A percentile compares a stretch with the other conserved stretches of the same genome.
These are phyloP conservation scores for Omphaloscelis lunosa DNA, from an alignment of 2,888 invertebrate genomes.

Conservation along the genomic window DNA sequence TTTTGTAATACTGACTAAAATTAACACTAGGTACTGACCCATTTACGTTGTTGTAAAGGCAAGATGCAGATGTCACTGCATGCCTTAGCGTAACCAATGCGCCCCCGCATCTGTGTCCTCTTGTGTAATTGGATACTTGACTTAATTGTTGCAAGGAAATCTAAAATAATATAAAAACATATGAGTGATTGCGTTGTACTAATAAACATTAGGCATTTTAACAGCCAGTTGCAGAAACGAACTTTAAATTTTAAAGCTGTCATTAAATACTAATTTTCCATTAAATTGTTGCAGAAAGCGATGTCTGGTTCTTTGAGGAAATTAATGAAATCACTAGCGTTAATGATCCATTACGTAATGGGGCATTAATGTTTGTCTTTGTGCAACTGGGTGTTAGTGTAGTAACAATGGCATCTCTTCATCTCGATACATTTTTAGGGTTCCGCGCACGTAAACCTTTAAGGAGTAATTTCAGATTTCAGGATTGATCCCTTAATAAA, in stretches of 20 bases:
- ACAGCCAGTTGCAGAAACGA: too few relatives aligned
- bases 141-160: constrained; percentile 66
- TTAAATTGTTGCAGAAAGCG: too few relatives aligned
- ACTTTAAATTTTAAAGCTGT: too few relatives aligned
- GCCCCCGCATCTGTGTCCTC: constrained; percentile 71
- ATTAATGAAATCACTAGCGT: too few relatives aligned
- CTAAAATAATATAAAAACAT: constrained; percentile 53
- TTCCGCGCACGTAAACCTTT: neutral
- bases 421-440: neutral
- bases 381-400: too few relatives aligned
- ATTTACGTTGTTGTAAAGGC: constrained; percentile 51
- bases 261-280: too few relatives aligned
- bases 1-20: constrained; percentile 1
- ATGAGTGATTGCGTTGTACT: neutral
- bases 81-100: constrained; percentile 67
- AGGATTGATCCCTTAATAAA: neutral
- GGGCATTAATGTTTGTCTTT: too few relatives aligned
- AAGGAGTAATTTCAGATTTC: neutral
- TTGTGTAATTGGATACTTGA: constrained; percentile 22
- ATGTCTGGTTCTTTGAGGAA: too few relatives aligned
- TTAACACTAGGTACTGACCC: constrained; percentile 52
- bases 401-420: neutral
- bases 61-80: constrained; percentile 69
- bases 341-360: too few relatives aligned
- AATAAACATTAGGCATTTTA: neutral